Evolutionary conservation across 2,113 vertebrate genomes (phyloP).

Genomic region (Pseudonaja textilis): DNA sequence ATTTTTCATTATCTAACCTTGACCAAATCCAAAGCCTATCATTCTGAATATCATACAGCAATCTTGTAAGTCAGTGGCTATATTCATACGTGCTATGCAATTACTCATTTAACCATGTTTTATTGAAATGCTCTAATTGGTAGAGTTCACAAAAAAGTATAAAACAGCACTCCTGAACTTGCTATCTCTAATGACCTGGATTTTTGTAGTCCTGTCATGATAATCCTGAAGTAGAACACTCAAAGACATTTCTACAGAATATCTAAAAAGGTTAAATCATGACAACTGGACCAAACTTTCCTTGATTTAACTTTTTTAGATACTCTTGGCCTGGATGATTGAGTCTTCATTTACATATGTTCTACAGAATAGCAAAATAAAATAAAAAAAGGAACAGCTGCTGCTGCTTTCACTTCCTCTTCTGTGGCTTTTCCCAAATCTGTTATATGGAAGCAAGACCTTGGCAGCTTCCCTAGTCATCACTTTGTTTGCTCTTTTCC

Average conservation of each 20-base stretch:
- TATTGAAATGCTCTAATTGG: neutral
- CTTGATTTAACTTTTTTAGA: neutral
- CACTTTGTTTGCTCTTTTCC: neutral
- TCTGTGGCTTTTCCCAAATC: neutral
- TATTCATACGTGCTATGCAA: neutral
- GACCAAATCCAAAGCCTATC: neutral
- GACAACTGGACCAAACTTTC: neutral
- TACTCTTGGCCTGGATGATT: neutral
- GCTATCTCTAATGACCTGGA: neutral
- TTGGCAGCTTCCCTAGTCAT: neutral
- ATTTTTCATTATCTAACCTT: neutral
- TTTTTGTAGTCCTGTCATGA: neutral
- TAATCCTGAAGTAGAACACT: neutral
- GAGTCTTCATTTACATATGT: neutral
- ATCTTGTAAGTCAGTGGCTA: neutral
- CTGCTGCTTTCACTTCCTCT: neutral
- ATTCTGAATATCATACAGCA: neutral
- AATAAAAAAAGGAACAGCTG: neutral
- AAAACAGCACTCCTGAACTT: neutral
- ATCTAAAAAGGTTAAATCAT: neutral
- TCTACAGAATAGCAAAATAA: neutral
- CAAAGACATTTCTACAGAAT: neutral
- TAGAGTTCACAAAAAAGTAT: neutral
- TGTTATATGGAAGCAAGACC: neutral
- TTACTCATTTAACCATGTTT: neutral